Evolutionary conservation across 2,113 vertebrate species (phyloP).

Genomic region (Centropus bengalensis): DNA sequence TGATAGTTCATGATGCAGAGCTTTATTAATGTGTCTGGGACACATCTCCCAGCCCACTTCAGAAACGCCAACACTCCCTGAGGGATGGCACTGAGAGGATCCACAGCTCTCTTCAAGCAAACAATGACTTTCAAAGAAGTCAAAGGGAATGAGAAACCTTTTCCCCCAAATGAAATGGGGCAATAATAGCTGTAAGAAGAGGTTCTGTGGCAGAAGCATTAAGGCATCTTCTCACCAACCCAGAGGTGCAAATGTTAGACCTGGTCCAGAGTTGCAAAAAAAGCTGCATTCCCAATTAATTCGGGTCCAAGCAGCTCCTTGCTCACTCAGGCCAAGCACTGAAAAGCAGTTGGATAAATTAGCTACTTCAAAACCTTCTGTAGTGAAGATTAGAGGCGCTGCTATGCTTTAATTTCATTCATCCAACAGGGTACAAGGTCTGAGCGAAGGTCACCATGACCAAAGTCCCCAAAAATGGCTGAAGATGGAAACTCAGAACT

Average conservation of each 20-base stretch:
- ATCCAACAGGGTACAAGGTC: background rate
- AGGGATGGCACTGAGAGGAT: background rate
- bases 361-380: background rate
- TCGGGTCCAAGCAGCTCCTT: background rate
- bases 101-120: background rate
- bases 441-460: background rate
- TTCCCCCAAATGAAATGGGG: background rate
- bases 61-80: background rate
- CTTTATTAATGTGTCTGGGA: slow-evolving; percentile 10
- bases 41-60: background rate
- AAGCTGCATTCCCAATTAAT: background rate
- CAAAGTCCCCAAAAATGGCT: background rate
- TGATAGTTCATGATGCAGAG: background rate
- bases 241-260: background rate
- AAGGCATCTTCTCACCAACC: background rate
- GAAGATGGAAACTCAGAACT: background rate
- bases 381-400: background rate
- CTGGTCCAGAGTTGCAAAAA: background rate
- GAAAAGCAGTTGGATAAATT: background rate
- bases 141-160: background rate
- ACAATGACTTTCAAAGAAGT: background rate
- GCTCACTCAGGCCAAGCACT: background rate
- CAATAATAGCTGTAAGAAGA: background rate
- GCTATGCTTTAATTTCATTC: background rate
- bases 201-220: background rate